phyloP scores from a whole-genome alignment of 2,888 invertebrate genomes.

The Oscheius sp. region DNA sequence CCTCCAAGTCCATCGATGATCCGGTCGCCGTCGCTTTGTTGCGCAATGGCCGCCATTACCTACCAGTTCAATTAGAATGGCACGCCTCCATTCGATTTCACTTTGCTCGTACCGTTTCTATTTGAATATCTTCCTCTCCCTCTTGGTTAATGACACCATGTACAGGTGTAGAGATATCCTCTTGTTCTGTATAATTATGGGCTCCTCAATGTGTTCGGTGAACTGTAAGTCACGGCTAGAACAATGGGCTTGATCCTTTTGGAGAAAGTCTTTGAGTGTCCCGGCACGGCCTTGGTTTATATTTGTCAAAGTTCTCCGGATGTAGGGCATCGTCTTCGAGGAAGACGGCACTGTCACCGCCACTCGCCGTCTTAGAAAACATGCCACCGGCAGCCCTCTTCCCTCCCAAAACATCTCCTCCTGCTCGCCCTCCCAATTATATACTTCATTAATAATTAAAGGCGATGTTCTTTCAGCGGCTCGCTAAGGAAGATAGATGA shows the following conservation, averaged over 20 bases:
- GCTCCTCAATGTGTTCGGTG: slow-evolving; percentile 32
- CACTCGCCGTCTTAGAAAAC: slow-evolving; percentile 12
- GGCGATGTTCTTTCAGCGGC: slow-evolving; percentile 24
- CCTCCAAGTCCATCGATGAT: slow-evolving; percentile 8
- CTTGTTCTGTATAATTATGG: slow-evolving; percentile 1
- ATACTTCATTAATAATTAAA: slow-evolving; percentile 26
- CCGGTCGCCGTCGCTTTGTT: slow-evolving; percentile 34
- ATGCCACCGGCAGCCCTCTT: slow-evolving; percentile 3
- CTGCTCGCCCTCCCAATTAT: slow-evolving; percentile 20
- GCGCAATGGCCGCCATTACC: slow-evolving; percentile 30
- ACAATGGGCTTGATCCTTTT: slow-evolving; percentile 4
- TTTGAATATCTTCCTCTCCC: neutral
- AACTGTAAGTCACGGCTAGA: slow-evolving; percentile 17
- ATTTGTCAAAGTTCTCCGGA: slow-evolving; percentile 6
- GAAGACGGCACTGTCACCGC: slow-evolving; percentile 6
- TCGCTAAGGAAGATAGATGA: slow-evolving; percentile 32
- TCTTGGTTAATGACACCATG: neutral
- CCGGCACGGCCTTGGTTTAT: slow-evolving; percentile 19
- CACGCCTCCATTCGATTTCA: slow-evolving; percentile 7
- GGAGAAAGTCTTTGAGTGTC: slow-evolving; percentile 16
- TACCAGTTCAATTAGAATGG: slow-evolving; percentile 25
- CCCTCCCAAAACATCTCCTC: neutral
- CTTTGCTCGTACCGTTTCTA: neutral
- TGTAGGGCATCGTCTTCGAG: slow-evolving; percentile 17
- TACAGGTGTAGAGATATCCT: slow-evolving; percentile 20